Base-by-base conservation (phyloP, 2,113 vertebrate genomes). In the Cyanocitta stelleri region DNA sequence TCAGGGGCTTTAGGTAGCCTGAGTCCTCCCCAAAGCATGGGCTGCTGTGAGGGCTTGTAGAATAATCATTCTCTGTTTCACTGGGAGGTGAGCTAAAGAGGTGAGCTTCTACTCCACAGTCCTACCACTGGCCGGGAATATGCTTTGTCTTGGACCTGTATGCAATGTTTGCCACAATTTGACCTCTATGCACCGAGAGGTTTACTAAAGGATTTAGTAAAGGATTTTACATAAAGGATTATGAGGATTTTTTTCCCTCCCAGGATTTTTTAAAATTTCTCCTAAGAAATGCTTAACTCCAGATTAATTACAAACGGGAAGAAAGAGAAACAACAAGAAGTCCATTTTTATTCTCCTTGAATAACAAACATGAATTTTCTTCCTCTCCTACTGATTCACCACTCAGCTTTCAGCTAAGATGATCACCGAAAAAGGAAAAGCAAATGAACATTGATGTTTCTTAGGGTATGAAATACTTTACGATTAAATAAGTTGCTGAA, bases 391-490 rank as follows among this genome's bases (percentile, higher is more conserved):
- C 97, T 97, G 98, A 97, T 98, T 98, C 96, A 97, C 87, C 3
- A 85, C 95, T 97, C 97, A 96, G 96, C 96, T 95, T 97, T 98
- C 95, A 91, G 97, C 95, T 79, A 97, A 96, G 97, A 97, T 95
- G 68, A 97, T 97, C 95, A 95, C 97, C 58, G 67, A 97, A 98
- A 98, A 98, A 98, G 97, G 97, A 97, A 98, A 97, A 97, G 95
- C 90, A 97, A 97, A 98, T 93, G 93, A 97, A 82, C 96, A 95
- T 81, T 81, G 94, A 87, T 97, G 96, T 96, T 98, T 98, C 97
- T 97, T 97, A 95, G 96, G 94, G 90, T 97, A 97, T 98, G 97
- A 98, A 98, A 98, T 98, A 97, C 96, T 98, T 98, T 85, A 98
- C 96, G 86, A 98, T 98, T 98, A 98, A 98, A 97, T 97, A 97